Evolutionary conservation across 2,797 vertebrate genomes (phyloP).

Genomic region (Erpetoichthys calabaricus): DNA sequence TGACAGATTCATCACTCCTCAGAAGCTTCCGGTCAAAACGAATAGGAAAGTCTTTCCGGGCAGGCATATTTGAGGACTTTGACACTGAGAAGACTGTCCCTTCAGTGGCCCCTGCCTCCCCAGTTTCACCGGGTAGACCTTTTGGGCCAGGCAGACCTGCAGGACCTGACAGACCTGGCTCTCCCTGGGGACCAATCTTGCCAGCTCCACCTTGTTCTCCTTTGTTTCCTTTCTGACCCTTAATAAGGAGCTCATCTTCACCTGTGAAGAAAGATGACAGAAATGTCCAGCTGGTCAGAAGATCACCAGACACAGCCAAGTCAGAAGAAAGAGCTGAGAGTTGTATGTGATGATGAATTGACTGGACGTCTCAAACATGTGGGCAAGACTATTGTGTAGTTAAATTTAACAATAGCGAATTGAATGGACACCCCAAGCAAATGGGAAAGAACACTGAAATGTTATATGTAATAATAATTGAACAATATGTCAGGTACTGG

Average conservation of each 20-base stretch:
- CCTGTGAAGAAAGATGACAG: no score
- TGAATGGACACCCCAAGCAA: no score
- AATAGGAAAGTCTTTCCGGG: slow-evolving; percentile 23
- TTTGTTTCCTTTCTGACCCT: slow-evolving; percentile 39
- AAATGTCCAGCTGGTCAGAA: no score
- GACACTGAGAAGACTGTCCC: slow-evolving; percentile 45
- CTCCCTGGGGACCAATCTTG: slow-evolving; percentile 46
- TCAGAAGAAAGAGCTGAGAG: neutral
- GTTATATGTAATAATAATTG: no score
- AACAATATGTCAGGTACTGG: no score
- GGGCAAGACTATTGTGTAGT: no score
- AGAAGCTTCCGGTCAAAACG: slow-evolving; percentile 36
- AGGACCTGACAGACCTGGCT: slow-evolving; percentile 22
- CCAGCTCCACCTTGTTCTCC: slow-evolving; percentile 44
- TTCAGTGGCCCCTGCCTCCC: slow-evolving; percentile 24
- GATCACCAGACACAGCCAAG: slow-evolving; percentile 3
- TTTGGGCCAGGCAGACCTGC: slow-evolving; percentile 17
- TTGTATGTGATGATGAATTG: no score
- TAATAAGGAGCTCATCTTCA: slow-evolving; percentile 12
- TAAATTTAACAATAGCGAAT: no score
- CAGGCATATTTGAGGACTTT: slow-evolving; percentile 9
- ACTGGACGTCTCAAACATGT: no score
- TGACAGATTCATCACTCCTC: slow-evolving; percentile 15
- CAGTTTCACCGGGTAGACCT: slow-evolving; percentile 33
- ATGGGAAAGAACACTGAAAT: no score